A percentile compares a stretch with the other conserved stretches of the same genome.
Evolutionary conservation across 2,797 vertebrate species (phyloP).

Genomic region (Phaenicophaeus curvirostris): DNA sequence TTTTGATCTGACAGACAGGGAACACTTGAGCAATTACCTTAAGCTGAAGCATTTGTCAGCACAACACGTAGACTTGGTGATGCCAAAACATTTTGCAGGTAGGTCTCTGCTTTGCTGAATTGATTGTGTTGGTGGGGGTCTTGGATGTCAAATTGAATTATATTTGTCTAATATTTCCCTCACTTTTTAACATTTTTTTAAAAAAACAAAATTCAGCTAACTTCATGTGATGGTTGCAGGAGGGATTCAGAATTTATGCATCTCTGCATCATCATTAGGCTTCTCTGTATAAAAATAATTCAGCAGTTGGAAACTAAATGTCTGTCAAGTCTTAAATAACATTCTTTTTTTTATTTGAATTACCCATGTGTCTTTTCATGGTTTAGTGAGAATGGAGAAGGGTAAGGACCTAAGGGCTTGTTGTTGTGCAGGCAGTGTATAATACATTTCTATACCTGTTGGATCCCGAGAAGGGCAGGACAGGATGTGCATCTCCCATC

Average conservation of each 20-base stretch:
- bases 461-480: background rate
- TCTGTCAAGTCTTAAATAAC: background rate
- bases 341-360: conserved; percentile 2
- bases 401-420: background rate
- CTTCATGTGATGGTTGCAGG: background rate
- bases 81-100: background rate
- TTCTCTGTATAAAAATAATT: background rate
- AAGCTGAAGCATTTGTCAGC: background rate
- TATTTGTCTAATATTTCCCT: background rate
- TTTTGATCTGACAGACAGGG: background rate
- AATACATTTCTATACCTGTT: background rate
- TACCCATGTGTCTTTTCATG: background rate
- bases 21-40: background rate
- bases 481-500: background rate
- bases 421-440: background rate
- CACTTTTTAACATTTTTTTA: background rate
- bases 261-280: background rate
- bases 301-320: background rate
- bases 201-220: background rate
- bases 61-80: background rate
- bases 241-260: background rate
- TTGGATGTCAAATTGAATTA: background rate
- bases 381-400: background rate
- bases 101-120: background rate
- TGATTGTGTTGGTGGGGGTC: background rate